Evolutionary conservation across 2,888 invertebrate species (phyloP).

Genomic region (Mesorhabditis spiculigera): DNA sequence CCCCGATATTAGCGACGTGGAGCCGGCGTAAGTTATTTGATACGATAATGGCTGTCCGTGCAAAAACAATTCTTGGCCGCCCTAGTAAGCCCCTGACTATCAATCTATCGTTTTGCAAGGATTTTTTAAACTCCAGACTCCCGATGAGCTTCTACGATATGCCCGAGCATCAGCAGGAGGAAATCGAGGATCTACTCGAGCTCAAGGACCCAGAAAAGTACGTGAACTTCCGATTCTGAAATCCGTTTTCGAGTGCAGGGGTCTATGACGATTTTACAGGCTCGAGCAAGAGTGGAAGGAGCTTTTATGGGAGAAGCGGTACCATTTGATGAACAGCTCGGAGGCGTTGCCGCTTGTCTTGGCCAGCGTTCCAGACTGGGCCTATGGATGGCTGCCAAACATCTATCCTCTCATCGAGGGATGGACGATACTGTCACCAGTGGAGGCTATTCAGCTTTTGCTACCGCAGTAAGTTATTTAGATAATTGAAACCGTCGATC

Average conservation of each 20-base stretch:
- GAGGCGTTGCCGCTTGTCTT: conserved; percentile 58
- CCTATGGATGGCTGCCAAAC: conserved; percentile 21
- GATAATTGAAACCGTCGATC: neutral
- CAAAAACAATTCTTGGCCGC: too few relatives aligned
- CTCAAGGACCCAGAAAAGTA: conserved; percentile 40
- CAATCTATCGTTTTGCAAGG: too few relatives aligned
- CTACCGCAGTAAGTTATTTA: conserved; percentile 74
- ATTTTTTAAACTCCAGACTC: too few relatives aligned
- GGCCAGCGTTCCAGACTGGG: conserved; percentile 33
- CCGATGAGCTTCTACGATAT: neutral
- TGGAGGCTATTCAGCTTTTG: conserved; percentile 85
- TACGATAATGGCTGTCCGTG: too few relatives aligned
- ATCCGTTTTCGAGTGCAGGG: too few relatives aligned
- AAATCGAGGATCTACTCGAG: conserved; percentile 58
- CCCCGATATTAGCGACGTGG: conserved; percentile 30
- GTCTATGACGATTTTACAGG: too few relatives aligned
- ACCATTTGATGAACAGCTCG: conserved; percentile 57
- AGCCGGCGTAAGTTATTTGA: conserved; percentile 16
- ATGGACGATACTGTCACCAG: conserved; percentile 77
- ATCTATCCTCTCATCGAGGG: conserved; percentile 78
- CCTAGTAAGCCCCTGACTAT: too few relatives aligned
- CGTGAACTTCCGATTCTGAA: too few relatives aligned
- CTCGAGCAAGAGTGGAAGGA: conserved; percentile 60
- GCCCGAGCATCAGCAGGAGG: conserved; percentile 36
- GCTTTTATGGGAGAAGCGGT: conserved; percentile 61